Evolutionary conservation across 2,888 invertebrate species (phyloP).

Genomic region (Papilio gigon): DNA sequence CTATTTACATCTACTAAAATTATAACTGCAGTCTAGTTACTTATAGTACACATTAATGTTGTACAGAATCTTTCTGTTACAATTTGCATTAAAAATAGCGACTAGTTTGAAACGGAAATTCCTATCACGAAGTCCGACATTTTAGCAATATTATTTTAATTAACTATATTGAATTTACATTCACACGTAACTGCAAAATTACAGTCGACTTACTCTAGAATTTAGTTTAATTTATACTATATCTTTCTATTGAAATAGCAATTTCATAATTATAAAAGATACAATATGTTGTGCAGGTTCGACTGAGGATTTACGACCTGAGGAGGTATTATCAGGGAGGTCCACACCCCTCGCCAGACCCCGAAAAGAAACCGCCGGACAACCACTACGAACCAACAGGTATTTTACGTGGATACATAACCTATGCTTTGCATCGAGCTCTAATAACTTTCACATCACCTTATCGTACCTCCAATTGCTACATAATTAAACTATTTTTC

Average conservation of each 20-base stretch:
- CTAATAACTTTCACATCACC: background rate
- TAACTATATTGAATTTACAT: background rate
- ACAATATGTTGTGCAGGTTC: constrained; percentile 62
- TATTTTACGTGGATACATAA: constrained; percentile 46
- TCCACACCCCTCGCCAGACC: constrained; percentile 87
- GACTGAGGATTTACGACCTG: constrained; percentile 72
- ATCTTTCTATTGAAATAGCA: background rate
- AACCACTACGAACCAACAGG: constrained; percentile 86
- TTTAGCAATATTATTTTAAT: constrained; percentile 1
- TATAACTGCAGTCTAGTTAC: background rate
- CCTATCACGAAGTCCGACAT: background rate
- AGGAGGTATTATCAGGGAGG: constrained; percentile 82
- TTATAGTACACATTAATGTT: no score
- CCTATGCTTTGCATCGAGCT: background rate
- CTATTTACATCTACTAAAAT: background rate
- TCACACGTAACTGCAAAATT: background rate
- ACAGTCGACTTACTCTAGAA: background rate
- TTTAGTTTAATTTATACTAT: background rate
- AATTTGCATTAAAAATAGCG: constrained; percentile 26
- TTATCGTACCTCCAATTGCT: background rate
- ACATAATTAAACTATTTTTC: background rate
- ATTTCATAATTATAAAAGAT: constrained; percentile 10
- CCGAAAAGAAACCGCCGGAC: constrained; percentile 84
- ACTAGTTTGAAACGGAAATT: constrained; percentile 38
- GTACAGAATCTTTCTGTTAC: constrained; percentile 3